phyloP scores from a whole-genome alignment of 37 sponge, comb jelly and placozoan species.

The Spongilla lacustris region DNA sequence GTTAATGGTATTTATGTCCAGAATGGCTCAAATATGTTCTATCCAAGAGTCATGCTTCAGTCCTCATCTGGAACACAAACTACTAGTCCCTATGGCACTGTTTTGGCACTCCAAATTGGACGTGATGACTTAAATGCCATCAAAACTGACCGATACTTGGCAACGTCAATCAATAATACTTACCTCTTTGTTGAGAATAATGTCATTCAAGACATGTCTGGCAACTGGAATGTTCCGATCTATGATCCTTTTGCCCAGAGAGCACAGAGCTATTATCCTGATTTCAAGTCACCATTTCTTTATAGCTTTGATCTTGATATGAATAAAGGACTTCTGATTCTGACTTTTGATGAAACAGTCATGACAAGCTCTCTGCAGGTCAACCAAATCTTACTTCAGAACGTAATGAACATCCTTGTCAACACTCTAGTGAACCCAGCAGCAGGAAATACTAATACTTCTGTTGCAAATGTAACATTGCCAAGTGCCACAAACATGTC shows the following conservation, averaged over 20 bases:
- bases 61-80: constrained; percentile 26
- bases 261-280: constrained; percentile 31
- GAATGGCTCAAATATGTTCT: constrained; percentile 34
- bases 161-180: constrained; percentile 57
- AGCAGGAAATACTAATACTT: no score
- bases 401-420: constrained; percentile 17
- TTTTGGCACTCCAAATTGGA: constrained; percentile 53
- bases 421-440: background rate
- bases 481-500: no score
- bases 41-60: constrained; percentile 38
- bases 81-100: constrained; percentile 27
- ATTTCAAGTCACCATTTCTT: constrained; percentile 44
- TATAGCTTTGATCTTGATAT: constrained; percentile 70
- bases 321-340: constrained; percentile 63
- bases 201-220: constrained; percentile 79
- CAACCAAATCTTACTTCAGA: constrained; percentile 64
- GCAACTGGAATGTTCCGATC: constrained; percentile 63
- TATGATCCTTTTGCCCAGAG: constrained; percentile 53
- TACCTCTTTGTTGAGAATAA: constrained; percentile 55
- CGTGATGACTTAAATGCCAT: constrained; percentile 86
- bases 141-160: constrained; percentile 72
- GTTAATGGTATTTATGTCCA: constrained; percentile 72
- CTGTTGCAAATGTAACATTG: no score
- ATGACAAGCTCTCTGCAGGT: constrained; percentile 59
- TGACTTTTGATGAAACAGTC: constrained; percentile 91